Percentiles rank a stretch among this genome's conserved stretches.
phyloP scores from a whole-genome alignment of 1,140 invertebrate species.

The Brachionus asplanchnoidis region DNA sequence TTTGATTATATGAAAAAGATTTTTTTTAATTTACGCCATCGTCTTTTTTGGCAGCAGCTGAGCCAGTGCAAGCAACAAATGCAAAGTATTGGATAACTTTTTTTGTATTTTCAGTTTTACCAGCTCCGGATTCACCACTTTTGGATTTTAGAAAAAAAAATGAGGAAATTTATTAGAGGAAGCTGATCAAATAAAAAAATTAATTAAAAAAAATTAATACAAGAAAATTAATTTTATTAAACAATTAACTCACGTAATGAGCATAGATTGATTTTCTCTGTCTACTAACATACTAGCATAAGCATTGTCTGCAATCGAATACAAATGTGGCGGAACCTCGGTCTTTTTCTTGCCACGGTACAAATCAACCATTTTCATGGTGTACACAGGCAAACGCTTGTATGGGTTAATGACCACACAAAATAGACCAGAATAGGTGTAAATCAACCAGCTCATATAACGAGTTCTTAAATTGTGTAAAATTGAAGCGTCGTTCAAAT shows the following conservation, averaged over 20 bases:
- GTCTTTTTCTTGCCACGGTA: constrained; percentile 98
- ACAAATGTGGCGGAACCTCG: constrained; percentile 99
- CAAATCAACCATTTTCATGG: constrained; percentile 84
- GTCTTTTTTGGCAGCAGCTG: constrained; percentile 45
- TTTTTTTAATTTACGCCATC: constrained; percentile 42
- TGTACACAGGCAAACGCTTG: constrained; percentile 99
- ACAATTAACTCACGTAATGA: constrained; percentile 61
- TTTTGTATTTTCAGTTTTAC: constrained; percentile 67
- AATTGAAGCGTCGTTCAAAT: constrained; percentile 98
- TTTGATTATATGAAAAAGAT: no score
- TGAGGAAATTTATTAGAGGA: no score
- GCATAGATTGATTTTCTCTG: constrained; percentile 48
- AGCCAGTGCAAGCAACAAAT: constrained; percentile 61
- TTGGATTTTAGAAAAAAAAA: background rate
- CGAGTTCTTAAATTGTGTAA: constrained; percentile 96
- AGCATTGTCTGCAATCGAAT: constrained; percentile 98
- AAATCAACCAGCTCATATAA: constrained; percentile 95
- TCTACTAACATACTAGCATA: constrained; percentile 92
- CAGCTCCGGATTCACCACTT: constrained; percentile 64
- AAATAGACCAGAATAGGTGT: constrained; percentile 99
- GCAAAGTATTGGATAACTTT: constrained; percentile 68
- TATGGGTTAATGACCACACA: constrained; percentile 99
- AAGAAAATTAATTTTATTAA: background rate
- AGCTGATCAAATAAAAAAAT: no score
- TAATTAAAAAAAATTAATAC: no score